A percentile compares a stretch with the other conserved stretches of the same genome.
Evolutionary conservation across 2,113 vertebrate genomes (phyloP).

Genomic region (Formicarius rufipectus): DNA sequence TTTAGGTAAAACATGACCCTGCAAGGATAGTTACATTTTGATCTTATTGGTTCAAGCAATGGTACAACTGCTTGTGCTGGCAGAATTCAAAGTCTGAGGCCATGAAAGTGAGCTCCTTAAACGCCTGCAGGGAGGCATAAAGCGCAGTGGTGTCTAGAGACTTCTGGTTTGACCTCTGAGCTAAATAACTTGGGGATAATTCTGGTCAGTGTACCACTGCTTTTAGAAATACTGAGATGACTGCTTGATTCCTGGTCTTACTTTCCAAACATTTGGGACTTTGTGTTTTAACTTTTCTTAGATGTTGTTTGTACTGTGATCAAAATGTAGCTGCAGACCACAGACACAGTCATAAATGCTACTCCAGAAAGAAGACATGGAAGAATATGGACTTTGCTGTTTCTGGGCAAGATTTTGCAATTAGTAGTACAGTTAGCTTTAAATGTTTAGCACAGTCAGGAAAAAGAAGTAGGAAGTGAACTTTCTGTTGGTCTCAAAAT

Average conservation of each 20-base stretch:
- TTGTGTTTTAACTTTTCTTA: background rate
- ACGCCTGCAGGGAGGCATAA: background rate
- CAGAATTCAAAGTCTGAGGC: background rate
- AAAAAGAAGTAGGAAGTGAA: background rate
- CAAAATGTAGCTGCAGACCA: background rate
- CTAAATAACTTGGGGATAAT: background rate
- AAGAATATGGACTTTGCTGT: background rate
- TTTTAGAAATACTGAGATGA: background rate
- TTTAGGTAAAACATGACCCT: background rate
- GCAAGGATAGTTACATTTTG: background rate
- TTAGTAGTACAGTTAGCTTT: background rate
- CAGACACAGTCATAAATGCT: background rate
- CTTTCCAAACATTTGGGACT: background rate
- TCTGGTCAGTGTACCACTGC: background rate
- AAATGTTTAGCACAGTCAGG: background rate
- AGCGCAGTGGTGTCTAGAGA: background rate
- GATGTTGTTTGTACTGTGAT: background rate
- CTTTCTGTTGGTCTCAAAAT: background rate
- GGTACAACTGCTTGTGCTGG: background rate
- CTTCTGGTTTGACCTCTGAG: background rate
- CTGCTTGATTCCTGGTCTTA: background rate
- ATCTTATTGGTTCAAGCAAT: background rate
- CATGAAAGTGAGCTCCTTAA: background rate
- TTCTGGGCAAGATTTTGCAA: background rate
- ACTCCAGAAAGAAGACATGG: background rate